Evolutionary conservation across 1,140 invertebrate species (phyloP), one percentile per base, ranked within the genome.

Genomic region (Antheraea pernyi): DNA sequence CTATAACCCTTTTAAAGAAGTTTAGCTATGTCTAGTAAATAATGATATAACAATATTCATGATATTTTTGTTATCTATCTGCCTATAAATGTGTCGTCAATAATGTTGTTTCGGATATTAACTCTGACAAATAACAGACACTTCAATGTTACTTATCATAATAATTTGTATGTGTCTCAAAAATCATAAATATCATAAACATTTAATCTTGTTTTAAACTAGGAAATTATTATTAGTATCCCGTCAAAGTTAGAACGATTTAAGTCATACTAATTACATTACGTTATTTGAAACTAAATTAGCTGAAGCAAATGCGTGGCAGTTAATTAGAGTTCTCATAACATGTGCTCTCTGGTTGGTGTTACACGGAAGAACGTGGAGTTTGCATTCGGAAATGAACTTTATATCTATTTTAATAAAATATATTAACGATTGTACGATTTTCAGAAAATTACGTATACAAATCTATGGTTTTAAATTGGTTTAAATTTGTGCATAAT

Each of bases 281-380:
- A 72, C 30, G 64, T 65, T 73, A 77, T 73, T 77, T 73, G 70
- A 59, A 75, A 77, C 73, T 73, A 79, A 79, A 79, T 79, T 79
- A 77, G 70, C 69, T 75, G 71, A 77, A 69, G 71, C 75, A 77
- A 79, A 75, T 68, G 63, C 71, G 71, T 71, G 71, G 75, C 71
- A 72, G 75, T 73, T 79, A 79, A 79, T 79, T 79, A 79, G 70
- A 77, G 75, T 74, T 77, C 78, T 77, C 75, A 75, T 73, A 73
- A 71, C 70, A 72, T 67, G 70, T 74, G 74, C 73, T 69, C 73
- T 69, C 71, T 65, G 67, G 61, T 69, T 72, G 69, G 68, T 77
- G 77, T 77, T 79, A 75, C 66, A 72, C 66, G 11, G 65, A 18
- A 37, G 53, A 61, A 68, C 65, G 68, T 13, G 7, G 39, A 1